These are phyloP conservation scores for Lymantria dispar DNA, from an alignment of 2,888 invertebrate species.

Conservation along the genomic window DNA sequence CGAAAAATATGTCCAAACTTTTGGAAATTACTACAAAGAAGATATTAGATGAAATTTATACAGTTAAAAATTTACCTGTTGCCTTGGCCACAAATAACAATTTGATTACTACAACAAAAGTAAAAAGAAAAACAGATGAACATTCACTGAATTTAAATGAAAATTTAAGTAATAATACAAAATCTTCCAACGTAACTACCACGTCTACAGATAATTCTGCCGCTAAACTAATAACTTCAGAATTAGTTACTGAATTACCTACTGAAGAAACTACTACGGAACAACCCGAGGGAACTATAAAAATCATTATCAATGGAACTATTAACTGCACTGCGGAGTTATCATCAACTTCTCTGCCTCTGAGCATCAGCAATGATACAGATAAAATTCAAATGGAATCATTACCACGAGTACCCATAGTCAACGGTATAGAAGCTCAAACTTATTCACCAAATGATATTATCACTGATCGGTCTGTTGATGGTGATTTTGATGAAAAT, in stretches of 20 bases:
- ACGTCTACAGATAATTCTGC: slow-evolving; percentile 10
- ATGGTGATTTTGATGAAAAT: slow-evolving; percentile 68
- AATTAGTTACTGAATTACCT: slow-evolving; percentile 20
- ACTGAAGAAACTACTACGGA: slow-evolving; percentile 41
- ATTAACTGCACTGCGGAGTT: slow-evolving; percentile 73
- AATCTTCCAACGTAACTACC: slow-evolving; percentile 6
- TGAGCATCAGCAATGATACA: slow-evolving; percentile 53
- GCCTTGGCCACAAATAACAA: slow-evolving; percentile 41
- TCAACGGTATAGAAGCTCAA: slow-evolving; percentile 52
- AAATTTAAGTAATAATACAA: slow-evolving; percentile 25
- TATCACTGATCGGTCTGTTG: slow-evolving; percentile 60
- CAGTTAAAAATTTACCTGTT: slow-evolving; percentile 40
- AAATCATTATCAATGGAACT: slow-evolving; percentile 69
- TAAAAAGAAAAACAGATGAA: slow-evolving; percentile 63
- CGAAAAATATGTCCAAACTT: slow-evolving; percentile 41
- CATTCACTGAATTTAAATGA: slow-evolving; percentile 27
- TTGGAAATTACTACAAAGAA: slow-evolving; percentile 49
- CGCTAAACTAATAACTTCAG: slow-evolving; percentile 18
- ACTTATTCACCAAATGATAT: slow-evolving; percentile 65
- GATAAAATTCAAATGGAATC: slow-evolving; percentile 46
- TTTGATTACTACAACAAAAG: slow-evolving; percentile 52
- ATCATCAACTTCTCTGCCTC: slow-evolving; percentile 64
- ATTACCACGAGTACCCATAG: slow-evolving; percentile 52
- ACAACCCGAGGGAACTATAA: slow-evolving; percentile 61
- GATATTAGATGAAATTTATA: slow-evolving; percentile 34